Conservation (phyloP, 2,797 vertebrate genomes). For the Uromys caudimaculatus region DNA sequence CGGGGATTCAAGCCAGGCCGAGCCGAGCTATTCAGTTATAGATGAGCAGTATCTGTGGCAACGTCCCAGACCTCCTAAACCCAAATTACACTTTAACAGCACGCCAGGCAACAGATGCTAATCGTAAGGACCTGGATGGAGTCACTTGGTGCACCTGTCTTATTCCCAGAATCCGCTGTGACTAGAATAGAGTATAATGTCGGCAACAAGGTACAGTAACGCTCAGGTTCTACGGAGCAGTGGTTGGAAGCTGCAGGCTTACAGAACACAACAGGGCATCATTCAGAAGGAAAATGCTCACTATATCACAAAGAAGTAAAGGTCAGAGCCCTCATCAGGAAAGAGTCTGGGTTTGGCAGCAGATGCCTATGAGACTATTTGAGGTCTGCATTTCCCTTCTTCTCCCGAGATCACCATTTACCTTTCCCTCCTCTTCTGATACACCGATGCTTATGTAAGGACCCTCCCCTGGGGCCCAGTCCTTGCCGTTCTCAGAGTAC, state of each 20-base stretch:
- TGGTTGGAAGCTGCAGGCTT: not conserved
- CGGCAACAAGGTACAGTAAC: not conserved
- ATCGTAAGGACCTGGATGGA: not conserved
- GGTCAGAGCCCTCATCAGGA: not conserved
- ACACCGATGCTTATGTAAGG: not conserved
- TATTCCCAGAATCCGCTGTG: not conserved
- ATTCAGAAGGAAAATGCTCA: not conserved
- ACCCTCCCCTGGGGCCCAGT: not conserved
- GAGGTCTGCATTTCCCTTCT: not conserved
- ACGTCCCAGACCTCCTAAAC: not conserved
- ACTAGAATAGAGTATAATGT: not conserved
- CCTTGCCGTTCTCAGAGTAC: not conserved
- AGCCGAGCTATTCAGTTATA: not conserved
- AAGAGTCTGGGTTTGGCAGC: not conserved
- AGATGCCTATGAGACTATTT: not conserved
- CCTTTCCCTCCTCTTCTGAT: constrained; percentile 69
- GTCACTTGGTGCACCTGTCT: not conserved
- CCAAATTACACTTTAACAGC: constrained; percentile 4
- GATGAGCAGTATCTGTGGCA: not conserved
- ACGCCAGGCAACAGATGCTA: not conserved
- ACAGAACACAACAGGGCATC: not conserved
- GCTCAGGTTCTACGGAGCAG: not conserved
- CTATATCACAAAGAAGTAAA: not conserved
- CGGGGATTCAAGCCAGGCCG: not conserved
- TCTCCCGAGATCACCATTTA: not conserved